phyloP scores from a whole-genome alignment of 2,113 vertebrate genomes.

The Scalopus aquaticus region DNA sequence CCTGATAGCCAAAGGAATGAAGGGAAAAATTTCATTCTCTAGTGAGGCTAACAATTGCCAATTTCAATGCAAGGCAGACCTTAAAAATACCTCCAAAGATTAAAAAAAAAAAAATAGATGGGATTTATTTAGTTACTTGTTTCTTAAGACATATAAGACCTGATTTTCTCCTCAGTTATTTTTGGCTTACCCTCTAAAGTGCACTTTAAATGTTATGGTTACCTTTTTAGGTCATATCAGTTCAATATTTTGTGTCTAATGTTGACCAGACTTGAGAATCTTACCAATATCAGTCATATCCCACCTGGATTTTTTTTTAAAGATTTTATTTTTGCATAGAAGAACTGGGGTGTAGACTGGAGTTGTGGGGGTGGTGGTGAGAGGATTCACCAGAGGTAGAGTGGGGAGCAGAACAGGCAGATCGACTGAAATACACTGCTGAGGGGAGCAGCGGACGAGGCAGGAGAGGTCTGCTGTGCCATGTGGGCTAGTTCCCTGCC shows the following conservation, averaged over 20 bases:
- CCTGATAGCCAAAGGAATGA: not conserved
- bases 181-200: slow-evolving; percentile 23
- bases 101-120: not conserved
- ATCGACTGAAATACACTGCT: too few species aligned
- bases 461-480: too few species aligned
- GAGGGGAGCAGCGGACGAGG: too few species aligned
- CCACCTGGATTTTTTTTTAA: too few species aligned
- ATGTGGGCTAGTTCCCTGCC: too few species aligned
- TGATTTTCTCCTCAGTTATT: not conserved
- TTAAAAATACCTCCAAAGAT: slow-evolving; percentile 5
- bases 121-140: not conserved
- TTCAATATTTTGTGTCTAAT: not conserved
- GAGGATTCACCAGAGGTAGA: too few species aligned
- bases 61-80: not conserved
- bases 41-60: not conserved
- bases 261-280: not conserved
- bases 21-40: not conserved
- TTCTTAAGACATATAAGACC: not conserved
- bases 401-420: too few species aligned
- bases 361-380: too few species aligned
- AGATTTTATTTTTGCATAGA: too few species aligned
- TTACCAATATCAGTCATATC: not conserved
- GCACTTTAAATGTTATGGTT: not conserved
- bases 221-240: not conserved
- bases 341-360: too few species aligned